A percentile compares a stretch with the other conserved stretches of the same genome.
These are phyloP conservation scores for Platyrinchus mystaceus DNA, from an alignment of 2,797 vertebrate genomes.

Conservation along the genomic window DNA sequence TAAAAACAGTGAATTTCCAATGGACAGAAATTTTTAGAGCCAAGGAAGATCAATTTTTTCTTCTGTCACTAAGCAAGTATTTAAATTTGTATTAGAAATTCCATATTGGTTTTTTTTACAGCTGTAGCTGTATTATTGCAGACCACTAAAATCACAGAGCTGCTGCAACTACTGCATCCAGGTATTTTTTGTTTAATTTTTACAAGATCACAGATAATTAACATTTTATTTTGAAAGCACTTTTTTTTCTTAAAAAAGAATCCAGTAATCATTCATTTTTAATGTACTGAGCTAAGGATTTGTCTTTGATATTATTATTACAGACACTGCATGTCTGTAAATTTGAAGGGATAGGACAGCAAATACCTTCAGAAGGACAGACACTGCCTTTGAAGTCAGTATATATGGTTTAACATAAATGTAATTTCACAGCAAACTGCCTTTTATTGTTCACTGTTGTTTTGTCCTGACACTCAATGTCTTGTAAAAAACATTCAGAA, in stretches of 20 bases:
- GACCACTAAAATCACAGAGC: neutral
- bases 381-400: conserved; percentile 44
- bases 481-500: conserved; percentile 23
- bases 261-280: conserved; percentile 44
- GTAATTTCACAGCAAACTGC: conserved; percentile 62
- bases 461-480: neutral
- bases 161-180: neutral
- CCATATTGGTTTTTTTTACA: neutral
- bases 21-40: neutral
- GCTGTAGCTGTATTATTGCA: neutral
- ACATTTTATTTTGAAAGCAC: conserved; percentile 3
- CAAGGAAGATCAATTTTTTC: neutral
- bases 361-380: conserved; percentile 58
- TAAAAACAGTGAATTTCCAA: neutral
- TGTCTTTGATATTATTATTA: conserved; percentile 46
- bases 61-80: neutral
- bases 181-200: conserved; percentile 1
- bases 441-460: conserved; percentile 58
- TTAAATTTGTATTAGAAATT: neutral
- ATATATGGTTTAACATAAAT: conserved; percentile 47
- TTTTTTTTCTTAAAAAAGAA: conserved; percentile 17
- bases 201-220: conserved; percentile 33
- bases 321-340: conserved; percentile 24
- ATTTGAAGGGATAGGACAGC: conserved; percentile 41
- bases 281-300: conserved; percentile 38